These are phyloP conservation scores for Megaceryle torquata DNA, from an alignment of 2,113 vertebrate genomes.

Conservation along the genomic window DNA sequence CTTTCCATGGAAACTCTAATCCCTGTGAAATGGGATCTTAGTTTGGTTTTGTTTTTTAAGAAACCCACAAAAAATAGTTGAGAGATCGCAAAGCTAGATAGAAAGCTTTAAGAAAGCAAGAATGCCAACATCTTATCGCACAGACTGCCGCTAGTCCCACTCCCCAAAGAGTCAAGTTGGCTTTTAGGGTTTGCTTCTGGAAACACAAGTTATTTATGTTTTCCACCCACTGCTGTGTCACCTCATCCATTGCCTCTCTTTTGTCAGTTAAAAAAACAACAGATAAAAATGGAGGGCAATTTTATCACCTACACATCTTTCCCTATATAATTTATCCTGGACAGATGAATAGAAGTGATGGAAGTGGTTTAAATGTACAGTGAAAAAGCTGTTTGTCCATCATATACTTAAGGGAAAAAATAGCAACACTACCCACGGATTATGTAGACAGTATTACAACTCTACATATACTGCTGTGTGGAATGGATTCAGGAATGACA, in stretches of 20 bases:
- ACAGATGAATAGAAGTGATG: neutral
- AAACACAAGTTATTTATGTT: slow-evolving; percentile 4
- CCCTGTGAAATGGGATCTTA: slow-evolving; percentile 24
- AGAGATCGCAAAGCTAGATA: neutral
- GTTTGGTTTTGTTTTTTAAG: slow-evolving; percentile 22
- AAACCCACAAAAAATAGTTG: slow-evolving; percentile 9
- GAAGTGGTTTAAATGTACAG: slow-evolving; percentile 17
- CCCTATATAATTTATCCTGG: slow-evolving; percentile 29
- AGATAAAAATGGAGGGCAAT: slow-evolving; percentile 25
- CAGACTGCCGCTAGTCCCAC: neutral
- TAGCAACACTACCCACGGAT: slow-evolving; percentile 23
- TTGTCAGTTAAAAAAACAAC: neutral
- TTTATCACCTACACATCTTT: slow-evolving; percentile 42
- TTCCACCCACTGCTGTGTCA: slow-evolving; percentile 21
- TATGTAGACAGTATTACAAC: slow-evolving; percentile 23
- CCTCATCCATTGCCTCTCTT: neutral
- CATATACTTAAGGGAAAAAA: slow-evolving; percentile 27
- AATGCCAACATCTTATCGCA: neutral
- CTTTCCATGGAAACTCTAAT: slow-evolving; percentile 63
- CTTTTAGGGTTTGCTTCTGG: slow-evolving; percentile 17
- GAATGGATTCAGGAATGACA: slow-evolving; percentile 1
- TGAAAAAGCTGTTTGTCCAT: slow-evolving; percentile 37
- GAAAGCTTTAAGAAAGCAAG: neutral
- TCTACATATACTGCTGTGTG: neutral
- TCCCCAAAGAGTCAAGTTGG: neutral